Evolutionary conservation across 1,140 invertebrate genomes (phyloP), one percentile per base, ranked within the genome.

Genomic region (Rhyzopertha dominica): DNA sequence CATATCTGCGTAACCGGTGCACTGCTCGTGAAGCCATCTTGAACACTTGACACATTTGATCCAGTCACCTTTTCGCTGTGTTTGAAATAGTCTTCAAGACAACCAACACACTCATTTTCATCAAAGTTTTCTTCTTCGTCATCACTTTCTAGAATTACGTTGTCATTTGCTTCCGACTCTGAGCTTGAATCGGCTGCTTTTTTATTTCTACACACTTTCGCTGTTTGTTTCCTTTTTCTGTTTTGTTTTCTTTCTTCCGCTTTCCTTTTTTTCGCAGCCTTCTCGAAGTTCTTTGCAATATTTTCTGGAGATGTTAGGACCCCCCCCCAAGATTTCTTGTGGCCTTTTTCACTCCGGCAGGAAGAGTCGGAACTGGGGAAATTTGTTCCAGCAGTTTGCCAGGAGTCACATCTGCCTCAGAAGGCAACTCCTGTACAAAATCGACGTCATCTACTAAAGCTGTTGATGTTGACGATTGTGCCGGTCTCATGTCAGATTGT

Each of bases 21-120:
- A 44, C 12, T 19, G 18, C 22, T 44, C 42, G 16, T 45, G 43
- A 13, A 45, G 13, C 43, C 34, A 45, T 28, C 20, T 24, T 16
- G 17, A 14, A 19, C 43, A 45, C 16, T 10, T 28, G 13, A 37
- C 14, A 18, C 43, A 45, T 16, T 37, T 13, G 17, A 38, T 43
- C 20, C 43, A 45, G 28, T 45, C 43, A 13, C 19, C 35, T 26
- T 28, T 24, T 10, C 34, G 24, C 38, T 9, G 13, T 3, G 43
- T 45, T 25, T 17, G 10, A 5, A 12, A 38, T 38, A 38, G 29
- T 37, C 28, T 20, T 37, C 32, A n/a, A 13, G 23, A 20, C 43
- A 45, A n/a, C 34, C 34, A 9, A 25, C 31, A 29, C 34, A 45
- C 8, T 25, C 32, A 26, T 28, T 38, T 29, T 4, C 18, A 10